A percentile compares a stretch with the other conserved stretches of the same genome.
phyloP scores from a whole-genome alignment of 1,140 invertebrate genomes.

The Holotrichia oblita region DNA sequence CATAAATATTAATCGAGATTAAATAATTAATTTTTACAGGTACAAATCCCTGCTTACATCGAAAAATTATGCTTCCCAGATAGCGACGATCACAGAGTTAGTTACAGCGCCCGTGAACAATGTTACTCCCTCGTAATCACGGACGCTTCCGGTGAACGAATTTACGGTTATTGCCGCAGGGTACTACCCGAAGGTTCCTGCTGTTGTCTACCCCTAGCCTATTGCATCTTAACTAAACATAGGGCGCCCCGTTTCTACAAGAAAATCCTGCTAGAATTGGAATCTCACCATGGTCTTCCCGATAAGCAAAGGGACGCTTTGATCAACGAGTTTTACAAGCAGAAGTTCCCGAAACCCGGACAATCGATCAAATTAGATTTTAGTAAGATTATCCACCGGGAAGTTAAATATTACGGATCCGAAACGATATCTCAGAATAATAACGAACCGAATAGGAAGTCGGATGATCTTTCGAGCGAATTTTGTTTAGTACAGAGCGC shows the following conservation, averaged over 20 bases:
- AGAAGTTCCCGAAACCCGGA: constrained; percentile 69
- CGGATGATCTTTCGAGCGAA: neutral
- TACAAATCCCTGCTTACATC: constrained; percentile 68
- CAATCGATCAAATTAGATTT: constrained; percentile 62
- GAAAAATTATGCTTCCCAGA: constrained; percentile 78
- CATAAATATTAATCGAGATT: neutral
- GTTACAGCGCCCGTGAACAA: constrained; percentile 63
- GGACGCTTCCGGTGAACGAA: constrained; percentile 72
- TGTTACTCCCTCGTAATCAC: constrained; percentile 80
- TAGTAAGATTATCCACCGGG: constrained; percentile 43
- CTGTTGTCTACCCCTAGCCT: constrained; percentile 77
- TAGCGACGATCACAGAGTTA: constrained; percentile 56
- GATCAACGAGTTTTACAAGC: constrained; percentile 70
- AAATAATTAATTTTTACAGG: constrained; percentile 59
- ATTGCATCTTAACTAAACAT: constrained; percentile 77
- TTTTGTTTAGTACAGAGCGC: neutral
- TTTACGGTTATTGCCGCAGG: constrained; percentile 80
- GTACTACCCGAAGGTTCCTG: constrained; percentile 75
- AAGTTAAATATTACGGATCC: constrained; percentile 27
- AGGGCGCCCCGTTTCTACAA: constrained; percentile 75
- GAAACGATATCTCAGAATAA: constrained; percentile 9
- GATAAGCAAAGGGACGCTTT: constrained; percentile 66
- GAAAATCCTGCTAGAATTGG: constrained; percentile 75
- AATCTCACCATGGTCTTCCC: no score
- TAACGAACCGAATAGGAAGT: constrained; percentile 28